Conservation (phyloP, 2,113 vertebrate species). For the Barnardius zonarius region DNA sequence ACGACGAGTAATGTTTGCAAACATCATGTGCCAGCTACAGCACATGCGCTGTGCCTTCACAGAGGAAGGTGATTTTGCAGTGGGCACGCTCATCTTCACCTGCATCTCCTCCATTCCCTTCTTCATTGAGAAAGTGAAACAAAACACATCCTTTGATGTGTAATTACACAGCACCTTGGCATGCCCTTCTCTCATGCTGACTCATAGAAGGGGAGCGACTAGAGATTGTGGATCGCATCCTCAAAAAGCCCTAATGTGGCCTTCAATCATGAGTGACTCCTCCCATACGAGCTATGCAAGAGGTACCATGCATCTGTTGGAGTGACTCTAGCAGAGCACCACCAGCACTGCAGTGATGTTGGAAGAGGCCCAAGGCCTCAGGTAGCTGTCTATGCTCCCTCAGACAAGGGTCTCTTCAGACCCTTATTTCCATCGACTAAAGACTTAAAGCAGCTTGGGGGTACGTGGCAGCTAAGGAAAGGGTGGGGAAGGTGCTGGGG, state of each 20-base stretch:
- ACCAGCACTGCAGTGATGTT: neutral
- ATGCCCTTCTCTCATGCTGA: neutral
- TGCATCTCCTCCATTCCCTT: neutral
- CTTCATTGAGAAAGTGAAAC: neutral
- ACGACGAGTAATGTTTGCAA: accelerated
- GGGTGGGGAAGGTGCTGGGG: neutral
- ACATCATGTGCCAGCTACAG: neutral
- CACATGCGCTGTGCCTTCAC: accelerated
- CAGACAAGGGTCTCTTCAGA: neutral
- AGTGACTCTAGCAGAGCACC: neutral
- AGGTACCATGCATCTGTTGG: neutral
- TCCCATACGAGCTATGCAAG: neutral
- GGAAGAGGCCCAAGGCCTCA: neutral
- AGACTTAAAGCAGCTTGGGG: neutral
- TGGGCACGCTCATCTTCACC: neutral
- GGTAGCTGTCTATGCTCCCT: neutral
- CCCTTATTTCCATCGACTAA: neutral
- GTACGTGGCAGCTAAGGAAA: neutral
- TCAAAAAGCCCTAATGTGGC: neutral
- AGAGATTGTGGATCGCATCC: neutral
- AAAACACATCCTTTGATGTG: neutral
- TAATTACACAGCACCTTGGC: neutral
- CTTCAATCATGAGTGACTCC: accelerated
- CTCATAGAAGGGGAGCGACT: neutral
- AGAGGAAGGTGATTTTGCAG: neutral